Base-by-base conservation (phyloP, 2,113 vertebrate genomes). In the Tetrax tetrax region DNA sequence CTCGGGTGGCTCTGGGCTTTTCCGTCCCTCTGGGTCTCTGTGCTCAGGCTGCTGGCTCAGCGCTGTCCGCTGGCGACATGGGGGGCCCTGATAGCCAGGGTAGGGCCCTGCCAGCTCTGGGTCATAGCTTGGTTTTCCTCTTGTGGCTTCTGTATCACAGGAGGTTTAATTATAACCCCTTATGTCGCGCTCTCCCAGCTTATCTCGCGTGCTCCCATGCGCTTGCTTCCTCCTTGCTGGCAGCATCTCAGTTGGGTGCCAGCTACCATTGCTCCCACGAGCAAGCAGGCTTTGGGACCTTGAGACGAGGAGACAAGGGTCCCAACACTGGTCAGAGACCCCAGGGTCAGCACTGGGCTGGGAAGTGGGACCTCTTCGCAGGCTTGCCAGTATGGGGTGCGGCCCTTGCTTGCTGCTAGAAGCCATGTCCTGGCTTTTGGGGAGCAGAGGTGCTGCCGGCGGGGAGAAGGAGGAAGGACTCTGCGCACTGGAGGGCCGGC, bases 101-200 rank as follows among this genome's bases (percentile, higher is more conserved):
- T 33, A 79, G 27, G 47, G 25, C 61, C 25, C 8, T 82, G 37
- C 19, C 28, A 71, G 57, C 37, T 37, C 47, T 0, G 8, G 22
- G 86, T 83, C 56, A 77, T 38, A 90, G 25, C 82, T 69, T 94
- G 94, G 81, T 95, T 95, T 97, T 96, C 93, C 89, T 94, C 74
- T 90, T 95, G 95, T 51, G 93, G 96, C 25, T 93, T 95, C 72
- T 92, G 24, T 96, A 95, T 93, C 90, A 87, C 2, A 2, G 45
- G 56, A 89, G 13, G 57, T 87, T 95, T 97, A 96, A 94, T 96
- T 95, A 93, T 94, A 96, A 87, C 43, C 35, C 6, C 14, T 54
- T 95, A 71, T 20, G 33, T 90, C 6, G 3, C 1, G 0, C 24
- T 74, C 6, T 83, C 19, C 37, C 2, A 1, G 28, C 29, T 92